These are phyloP conservation scores for Apis mellifera DNA, from an alignment of 1,140 invertebrate genomes.

Conservation along the genomic window DNA sequence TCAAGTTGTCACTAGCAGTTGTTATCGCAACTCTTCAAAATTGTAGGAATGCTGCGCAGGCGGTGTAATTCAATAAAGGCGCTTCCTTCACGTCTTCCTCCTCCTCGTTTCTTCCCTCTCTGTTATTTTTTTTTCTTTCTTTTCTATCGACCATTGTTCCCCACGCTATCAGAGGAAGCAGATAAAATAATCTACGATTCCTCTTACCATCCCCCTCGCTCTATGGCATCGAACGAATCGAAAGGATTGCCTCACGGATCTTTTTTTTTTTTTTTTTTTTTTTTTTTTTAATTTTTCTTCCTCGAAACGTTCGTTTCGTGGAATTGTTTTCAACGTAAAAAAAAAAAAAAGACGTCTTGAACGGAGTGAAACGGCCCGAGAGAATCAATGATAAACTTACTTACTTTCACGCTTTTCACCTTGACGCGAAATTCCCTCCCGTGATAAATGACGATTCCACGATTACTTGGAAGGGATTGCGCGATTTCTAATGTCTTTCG, in stretches of 20 bases:
- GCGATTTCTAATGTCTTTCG: background rate
- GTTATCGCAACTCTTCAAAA: no score
- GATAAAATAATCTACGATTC: conserved; percentile 49
- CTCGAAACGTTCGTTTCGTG: no score
- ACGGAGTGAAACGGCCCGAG: background rate
- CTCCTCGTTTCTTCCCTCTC: background rate
- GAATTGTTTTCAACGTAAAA: background rate
- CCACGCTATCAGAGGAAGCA: conserved; percentile 51
- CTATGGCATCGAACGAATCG: background rate
- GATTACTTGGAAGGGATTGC: background rate
- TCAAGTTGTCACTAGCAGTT: background rate
- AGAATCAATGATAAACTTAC: conserved; percentile 5
- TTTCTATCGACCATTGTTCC: conserved; percentile 39
- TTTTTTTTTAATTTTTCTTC: background rate
- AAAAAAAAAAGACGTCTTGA: background rate
- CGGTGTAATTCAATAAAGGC: background rate
- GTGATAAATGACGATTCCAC: background rate
- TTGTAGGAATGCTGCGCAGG: background rate
- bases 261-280: no score
- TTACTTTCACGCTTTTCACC: conserved; percentile 46
- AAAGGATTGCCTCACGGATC: background rate
- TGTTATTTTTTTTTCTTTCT: background rate
- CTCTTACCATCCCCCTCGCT: background rate
- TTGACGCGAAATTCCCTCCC: conserved; percentile 19
- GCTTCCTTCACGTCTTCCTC: background rate